Evolutionary conservation across 1,140 invertebrate species (phyloP).

Genomic region (Zaprionus taronus): DNA sequence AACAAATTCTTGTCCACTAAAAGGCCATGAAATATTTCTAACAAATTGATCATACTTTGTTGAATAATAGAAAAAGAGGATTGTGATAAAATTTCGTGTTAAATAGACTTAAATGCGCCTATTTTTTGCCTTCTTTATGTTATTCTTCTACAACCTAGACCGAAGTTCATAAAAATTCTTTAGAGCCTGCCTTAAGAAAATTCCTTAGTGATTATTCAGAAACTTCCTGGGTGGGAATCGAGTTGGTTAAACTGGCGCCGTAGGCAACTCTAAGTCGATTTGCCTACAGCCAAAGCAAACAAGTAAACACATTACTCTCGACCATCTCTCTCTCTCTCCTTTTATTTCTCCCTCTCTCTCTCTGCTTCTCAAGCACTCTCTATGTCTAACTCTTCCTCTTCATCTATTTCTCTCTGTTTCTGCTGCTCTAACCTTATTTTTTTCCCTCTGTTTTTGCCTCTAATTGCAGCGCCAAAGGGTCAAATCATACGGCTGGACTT

Average conservation of each 20-base stretch:
- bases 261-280: background rate
- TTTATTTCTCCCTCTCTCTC: background rate
- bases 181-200: background rate
- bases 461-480: slow-evolving; percentile 89
- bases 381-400: background rate
- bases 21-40: too few relatives aligned
- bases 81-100: too few relatives aligned
- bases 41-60: too few relatives aligned
- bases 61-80: too few relatives aligned
- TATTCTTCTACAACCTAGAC: background rate
- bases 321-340: background rate
- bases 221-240: background rate
- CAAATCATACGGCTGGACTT: slow-evolving; percentile 92
- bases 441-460: slow-evolving; percentile 35
- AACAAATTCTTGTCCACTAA: too few relatives aligned
- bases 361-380: background rate
- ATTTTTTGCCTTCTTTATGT: too few relatives aligned
- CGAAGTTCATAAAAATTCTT: background rate
- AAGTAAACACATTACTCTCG: background rate
- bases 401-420: background rate
- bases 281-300: background rate
- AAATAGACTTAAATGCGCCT: too few relatives aligned
- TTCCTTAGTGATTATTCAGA: background rate
- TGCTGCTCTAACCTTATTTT: background rate
- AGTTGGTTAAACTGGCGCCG: background rate